These are phyloP conservation scores for Drosophila neutralis DNA, from an alignment of 2,888 invertebrate genomes.

Conservation along the genomic window DNA sequence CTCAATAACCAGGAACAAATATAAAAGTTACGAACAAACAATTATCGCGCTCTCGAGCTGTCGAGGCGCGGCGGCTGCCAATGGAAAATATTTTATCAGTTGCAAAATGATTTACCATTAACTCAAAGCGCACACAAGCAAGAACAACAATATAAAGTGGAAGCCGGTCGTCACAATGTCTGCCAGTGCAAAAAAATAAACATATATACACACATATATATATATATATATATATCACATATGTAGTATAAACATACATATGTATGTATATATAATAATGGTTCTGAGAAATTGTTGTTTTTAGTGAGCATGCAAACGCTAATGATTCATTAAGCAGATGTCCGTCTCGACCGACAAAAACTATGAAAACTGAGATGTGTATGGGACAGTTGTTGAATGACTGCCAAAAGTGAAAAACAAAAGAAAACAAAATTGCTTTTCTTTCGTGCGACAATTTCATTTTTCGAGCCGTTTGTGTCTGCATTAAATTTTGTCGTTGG, in stretches of 20 bases:
- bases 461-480: slow-evolving; percentile 26
- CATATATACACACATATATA: background rate
- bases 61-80: slow-evolving; percentile 15
- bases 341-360: slow-evolving; percentile 45
- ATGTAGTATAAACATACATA: slow-evolving; percentile 21
- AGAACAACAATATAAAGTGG: slow-evolving; percentile 47
- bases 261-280: slow-evolving; percentile 34
- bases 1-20: slow-evolving; percentile 12
- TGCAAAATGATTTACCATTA: slow-evolving; percentile 60
- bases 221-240: background rate
- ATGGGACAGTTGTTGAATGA: slow-evolving; percentile 59
- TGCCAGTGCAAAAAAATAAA: slow-evolving; percentile 53
- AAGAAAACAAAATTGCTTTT: background rate
- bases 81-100: slow-evolving; percentile 61
- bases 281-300: slow-evolving; percentile 44
- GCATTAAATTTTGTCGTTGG: slow-evolving; percentile 55
- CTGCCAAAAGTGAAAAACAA: slow-evolving; percentile 51
- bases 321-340: slow-evolving; percentile 77
- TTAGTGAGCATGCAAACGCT: slow-evolving; percentile 51
- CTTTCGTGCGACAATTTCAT: slow-evolving; percentile 31
- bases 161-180: slow-evolving; percentile 67
- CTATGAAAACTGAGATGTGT: slow-evolving; percentile 52
- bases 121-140: slow-evolving; percentile 31
- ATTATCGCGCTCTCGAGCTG: slow-evolving; percentile 4
- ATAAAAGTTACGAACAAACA: slow-evolving; percentile 12